These are phyloP conservation scores for Dromius quadrimaculatus DNA, from an alignment of 2,888 invertebrate genomes.

Conservation along the genomic window DNA sequence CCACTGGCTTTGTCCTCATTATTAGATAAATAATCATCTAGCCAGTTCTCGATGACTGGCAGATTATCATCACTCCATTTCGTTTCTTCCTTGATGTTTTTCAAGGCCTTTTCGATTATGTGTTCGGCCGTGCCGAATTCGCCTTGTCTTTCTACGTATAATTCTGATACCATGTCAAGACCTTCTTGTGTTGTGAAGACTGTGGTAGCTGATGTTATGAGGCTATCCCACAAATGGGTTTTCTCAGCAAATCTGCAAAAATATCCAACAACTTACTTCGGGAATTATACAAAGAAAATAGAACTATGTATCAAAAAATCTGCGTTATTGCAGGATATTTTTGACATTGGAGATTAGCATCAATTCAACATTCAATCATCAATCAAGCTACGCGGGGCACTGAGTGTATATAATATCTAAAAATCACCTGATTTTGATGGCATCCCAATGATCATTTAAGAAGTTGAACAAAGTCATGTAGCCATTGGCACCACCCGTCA, in stretches of 20 bases:
- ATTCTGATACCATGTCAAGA: slow-evolving; percentile 75
- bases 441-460: slow-evolving; percentile 77
- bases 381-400: too few species aligned
- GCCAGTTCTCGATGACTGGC: slow-evolving; percentile 80
- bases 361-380: too few species aligned
- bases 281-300: too few species aligned
- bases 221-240: slow-evolving; percentile 81
- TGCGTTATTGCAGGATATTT: too few species aligned
- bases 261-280: neutral
- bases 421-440: slow-evolving; percentile 74
- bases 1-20: slow-evolving; percentile 56
- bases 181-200: slow-evolving; percentile 82
- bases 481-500: slow-evolving; percentile 78
- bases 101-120: slow-evolving; percentile 79
- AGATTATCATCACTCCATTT: slow-evolving; percentile 83
- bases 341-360: too few species aligned
- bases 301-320: too few species aligned
- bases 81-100: slow-evolving; percentile 80
- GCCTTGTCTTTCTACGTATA: slow-evolving; percentile 74
- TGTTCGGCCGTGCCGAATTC: slow-evolving; percentile 81
- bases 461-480: slow-evolving; percentile 80
- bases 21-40: slow-evolving; percentile 70
- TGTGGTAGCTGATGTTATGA: slow-evolving; percentile 80
- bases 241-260: slow-evolving; percentile 74
- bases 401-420: neutral